A percentile compares a stretch with the other conserved stretches of the same genome.
phyloP scores from a whole-genome alignment of 2,113 vertebrate species.

The Carassius carassius region DNA sequence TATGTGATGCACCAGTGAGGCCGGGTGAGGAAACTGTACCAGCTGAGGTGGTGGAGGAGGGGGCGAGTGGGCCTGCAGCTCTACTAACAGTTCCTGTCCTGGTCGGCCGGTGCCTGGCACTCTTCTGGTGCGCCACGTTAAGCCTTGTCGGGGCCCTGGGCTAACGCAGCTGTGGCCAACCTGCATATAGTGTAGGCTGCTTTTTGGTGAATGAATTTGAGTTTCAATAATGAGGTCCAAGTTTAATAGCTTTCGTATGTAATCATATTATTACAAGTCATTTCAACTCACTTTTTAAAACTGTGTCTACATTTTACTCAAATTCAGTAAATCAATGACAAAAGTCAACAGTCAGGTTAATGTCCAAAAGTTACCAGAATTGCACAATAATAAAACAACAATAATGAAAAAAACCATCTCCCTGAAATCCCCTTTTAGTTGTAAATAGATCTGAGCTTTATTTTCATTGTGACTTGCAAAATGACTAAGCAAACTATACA shows the following conservation, averaged over 20 bases:
- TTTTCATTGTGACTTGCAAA: neutral
- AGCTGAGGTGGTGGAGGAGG: constrained; percentile 69
- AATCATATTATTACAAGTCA: no score
- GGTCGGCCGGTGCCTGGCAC: constrained; percentile 89
- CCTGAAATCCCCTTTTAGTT: neutral
- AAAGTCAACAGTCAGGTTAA: neutral
- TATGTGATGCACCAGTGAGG: constrained; percentile 86
- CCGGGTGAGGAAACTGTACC: constrained; percentile 82
- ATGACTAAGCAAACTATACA: neutral
- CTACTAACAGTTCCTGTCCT: constrained; percentile 57
- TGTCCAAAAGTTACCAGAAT: neutral
- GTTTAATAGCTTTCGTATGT: no score
- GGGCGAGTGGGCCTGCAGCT: constrained; percentile 80
- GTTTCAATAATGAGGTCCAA: no score
- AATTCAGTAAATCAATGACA: neutral
- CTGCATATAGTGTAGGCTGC: no score
- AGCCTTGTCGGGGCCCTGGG: no score
- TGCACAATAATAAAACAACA: constrained; percentile 41
- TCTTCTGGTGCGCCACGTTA: constrained; percentile 97
- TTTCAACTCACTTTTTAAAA: no score
- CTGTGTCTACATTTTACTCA: neutral
- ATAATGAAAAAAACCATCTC: neutral
- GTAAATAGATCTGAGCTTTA: neutral
- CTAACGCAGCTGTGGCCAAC: no score
- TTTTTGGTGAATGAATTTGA: no score